Evolutionary conservation across 2,113 vertebrate species (phyloP), one percentile per base, ranked within the genome.

Genomic region (Stercorarius parasiticus): DNA sequence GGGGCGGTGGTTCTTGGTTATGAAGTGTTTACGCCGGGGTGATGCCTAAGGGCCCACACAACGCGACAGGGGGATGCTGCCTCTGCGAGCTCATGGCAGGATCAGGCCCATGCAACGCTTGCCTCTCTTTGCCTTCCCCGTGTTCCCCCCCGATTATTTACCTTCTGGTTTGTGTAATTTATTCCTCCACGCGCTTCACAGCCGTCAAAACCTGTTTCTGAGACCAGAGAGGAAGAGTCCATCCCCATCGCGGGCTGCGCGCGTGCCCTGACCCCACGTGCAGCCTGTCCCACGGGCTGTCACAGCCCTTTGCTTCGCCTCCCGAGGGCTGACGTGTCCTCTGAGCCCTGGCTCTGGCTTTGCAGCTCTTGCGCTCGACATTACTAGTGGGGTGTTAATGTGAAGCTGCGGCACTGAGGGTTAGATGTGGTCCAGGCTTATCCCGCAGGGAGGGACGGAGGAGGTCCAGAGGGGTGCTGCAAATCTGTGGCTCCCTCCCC

Each of bases 381-480:
- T 50, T 5, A 0, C 42, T 32, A 71, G 29, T 7, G 2, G 0
- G 2, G 30, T 52, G 77, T 16, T 16, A 10, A 8, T 0, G 1
- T 2, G 62, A 59, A 55, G 66, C 85, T 0, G 0, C 22, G 34
- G 43, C 40, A 2, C 3, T 18, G 69, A 47, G 65, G 65, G 53
- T 15, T 73, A 79, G 91, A 56, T 30, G 53, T 1, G 11, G 29
- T 42, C 92, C 0, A 0, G 47, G 70, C 36, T 59, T 70, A 2
- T 36, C 82, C 74, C 20, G 0, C 53, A 30, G 38, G 78, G 71
- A 79, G 56, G 90, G 69, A 36, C 2, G 2, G 27, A 72, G 78
- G 40, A 78, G 34, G 38, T 23, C 74, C 4, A 1, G n/a, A 58
- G 59, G 64, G 66, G 19, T 40, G 7, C 59, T 5, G 5, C 86